Evolutionary conservation across 2,113 vertebrate genomes (phyloP).

Genomic region (Forbesichthys agassizii): DNA sequence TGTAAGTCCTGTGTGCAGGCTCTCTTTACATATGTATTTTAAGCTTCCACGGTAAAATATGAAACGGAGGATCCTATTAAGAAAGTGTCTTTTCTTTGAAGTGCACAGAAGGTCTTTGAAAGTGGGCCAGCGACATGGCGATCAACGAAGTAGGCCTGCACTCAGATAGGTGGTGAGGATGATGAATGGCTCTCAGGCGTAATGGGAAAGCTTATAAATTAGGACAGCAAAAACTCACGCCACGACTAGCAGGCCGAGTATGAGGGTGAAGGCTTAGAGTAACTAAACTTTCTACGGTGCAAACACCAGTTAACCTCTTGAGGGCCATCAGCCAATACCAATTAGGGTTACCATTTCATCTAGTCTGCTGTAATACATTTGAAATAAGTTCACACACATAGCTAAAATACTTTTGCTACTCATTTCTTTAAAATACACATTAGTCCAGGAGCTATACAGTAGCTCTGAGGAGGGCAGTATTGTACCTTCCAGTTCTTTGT

Average conservation of each 20-base stretch:
- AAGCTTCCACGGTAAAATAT: conserved; percentile 5
- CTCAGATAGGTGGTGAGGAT: conserved; percentile 62
- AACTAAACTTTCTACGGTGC: conserved; percentile 38
- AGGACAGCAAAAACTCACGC: conserved; percentile 54
- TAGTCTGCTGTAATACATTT: too few species aligned
- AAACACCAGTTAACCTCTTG: conserved; percentile 3
- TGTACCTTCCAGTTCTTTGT: conserved; percentile 86
- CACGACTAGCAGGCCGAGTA: conserved; percentile 30
- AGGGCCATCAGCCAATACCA: conserved; percentile 6
- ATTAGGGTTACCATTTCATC: not conserved
- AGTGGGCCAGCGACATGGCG: conserved; percentile 69
- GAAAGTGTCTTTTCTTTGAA: conserved; percentile 66
- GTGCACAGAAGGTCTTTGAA: conserved; percentile 55
- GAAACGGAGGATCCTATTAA: conserved; percentile 33
- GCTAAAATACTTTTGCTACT: too few species aligned
- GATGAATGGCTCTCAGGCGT: conserved; percentile 77
- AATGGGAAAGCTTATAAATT: conserved; percentile 69
- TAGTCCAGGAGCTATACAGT: too few species aligned
- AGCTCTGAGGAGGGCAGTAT: not conserved
- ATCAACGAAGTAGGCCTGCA: conserved; percentile 67
- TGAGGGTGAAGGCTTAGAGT: conserved; percentile 10
- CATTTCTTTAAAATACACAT: too few species aligned
- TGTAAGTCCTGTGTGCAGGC: not conserved
- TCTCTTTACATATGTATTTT: not conserved
- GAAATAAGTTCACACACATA: too few species aligned